A percentile compares a stretch with the other conserved stretches of the same genome.
Evolutionary conservation across 2,888 invertebrate species (phyloP).

Genomic region (Augochlorella aurata): DNA sequence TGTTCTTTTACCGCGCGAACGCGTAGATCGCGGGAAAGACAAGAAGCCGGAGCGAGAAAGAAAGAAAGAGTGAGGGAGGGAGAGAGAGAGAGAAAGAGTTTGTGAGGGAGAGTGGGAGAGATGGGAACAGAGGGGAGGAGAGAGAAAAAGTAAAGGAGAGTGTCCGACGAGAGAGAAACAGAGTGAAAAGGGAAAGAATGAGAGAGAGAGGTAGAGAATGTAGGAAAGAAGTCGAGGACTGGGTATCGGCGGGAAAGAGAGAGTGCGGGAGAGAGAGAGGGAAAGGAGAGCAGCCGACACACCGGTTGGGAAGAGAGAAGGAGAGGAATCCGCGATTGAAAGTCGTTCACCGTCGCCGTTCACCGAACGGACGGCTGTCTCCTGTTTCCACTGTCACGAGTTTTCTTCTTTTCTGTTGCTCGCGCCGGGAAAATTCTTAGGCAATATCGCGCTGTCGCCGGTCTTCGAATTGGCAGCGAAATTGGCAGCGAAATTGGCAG

Average conservation of each 20-base stretch:
- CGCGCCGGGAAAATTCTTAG: slow-evolving; percentile 1
- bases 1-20: neutral
- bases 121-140: neutral
- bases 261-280: slow-evolving; percentile 29
- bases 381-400: slow-evolving; percentile 4
- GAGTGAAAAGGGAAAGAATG: slow-evolving; percentile 17
- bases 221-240: slow-evolving; percentile 20
- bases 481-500: neutral
- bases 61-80: neutral
- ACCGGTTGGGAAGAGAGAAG: slow-evolving; percentile 33
- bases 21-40: neutral
- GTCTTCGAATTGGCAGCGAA: neutral
- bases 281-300: slow-evolving; percentile 25
- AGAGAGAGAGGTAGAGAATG: slow-evolving; percentile 2
- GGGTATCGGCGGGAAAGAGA: slow-evolving; percentile 19
- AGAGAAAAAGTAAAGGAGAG: neutral
- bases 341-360: slow-evolving; percentile 41
- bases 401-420: slow-evolving; percentile 11
- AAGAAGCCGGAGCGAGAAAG: neutral
- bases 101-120: neutral
- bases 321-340: slow-evolving; percentile 32
- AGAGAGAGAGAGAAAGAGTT: neutral
- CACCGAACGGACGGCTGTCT: slow-evolving; percentile 17
- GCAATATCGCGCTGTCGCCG: neutral
- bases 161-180: slow-evolving; percentile 7